Conservation (phyloP, 2,888 invertebrate genomes). For the Cinara cedri region DNA sequence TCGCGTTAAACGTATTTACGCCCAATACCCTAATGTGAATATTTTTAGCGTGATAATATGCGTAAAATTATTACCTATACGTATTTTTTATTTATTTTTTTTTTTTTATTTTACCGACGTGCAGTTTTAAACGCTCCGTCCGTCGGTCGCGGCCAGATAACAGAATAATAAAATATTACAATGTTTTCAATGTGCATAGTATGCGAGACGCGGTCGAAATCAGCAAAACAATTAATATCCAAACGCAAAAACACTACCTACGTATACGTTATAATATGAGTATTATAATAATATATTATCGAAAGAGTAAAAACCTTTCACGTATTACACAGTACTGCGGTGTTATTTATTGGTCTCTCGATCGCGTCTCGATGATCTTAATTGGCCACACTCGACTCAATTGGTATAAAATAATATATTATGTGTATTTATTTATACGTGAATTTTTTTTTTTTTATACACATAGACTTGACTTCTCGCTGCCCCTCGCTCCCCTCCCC, state of each 20-base stretch:
- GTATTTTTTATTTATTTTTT: no score
- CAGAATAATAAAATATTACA: neutral
- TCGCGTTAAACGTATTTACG: no score
- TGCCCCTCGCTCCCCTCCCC: no score
- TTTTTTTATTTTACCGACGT: no score
- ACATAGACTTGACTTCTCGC: neutral
- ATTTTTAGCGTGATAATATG: no score
- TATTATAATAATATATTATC: no score
- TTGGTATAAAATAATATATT: neutral
- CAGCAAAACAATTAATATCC: no score
- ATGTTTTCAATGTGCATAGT: neutral
- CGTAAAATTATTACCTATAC: no score
- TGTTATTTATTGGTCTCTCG: constrained; percentile 42
- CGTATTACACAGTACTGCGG: neutral
- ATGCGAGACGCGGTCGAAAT: neutral
- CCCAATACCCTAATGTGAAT: no score
- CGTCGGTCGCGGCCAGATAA: neutral
- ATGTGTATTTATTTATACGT: neutral
- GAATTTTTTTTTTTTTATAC: neutral
- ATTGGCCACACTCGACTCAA: constrained; percentile 8
- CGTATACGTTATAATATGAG: no score
- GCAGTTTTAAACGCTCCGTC: no score
- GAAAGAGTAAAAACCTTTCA: constrained; percentile 3
- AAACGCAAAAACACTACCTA: constrained; percentile 3
- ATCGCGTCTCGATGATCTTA: constrained; percentile 1